Conservation (phyloP, 1,140 invertebrate species). For the Battus philenor region DNA sequence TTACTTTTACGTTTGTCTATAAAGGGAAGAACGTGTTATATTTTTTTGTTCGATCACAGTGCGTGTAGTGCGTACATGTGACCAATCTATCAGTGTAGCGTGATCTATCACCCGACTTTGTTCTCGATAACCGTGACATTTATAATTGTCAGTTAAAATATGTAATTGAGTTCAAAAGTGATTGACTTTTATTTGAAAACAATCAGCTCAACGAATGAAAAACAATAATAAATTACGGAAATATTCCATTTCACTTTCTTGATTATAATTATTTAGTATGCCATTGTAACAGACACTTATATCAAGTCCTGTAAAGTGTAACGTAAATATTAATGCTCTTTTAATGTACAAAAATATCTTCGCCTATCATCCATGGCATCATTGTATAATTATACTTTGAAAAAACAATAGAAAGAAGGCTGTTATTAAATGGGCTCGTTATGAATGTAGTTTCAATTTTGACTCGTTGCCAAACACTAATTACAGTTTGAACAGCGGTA, state of each 20-base stretch:
- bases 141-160: constrained; percentile 33
- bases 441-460: constrained; percentile 37
- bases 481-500: constrained; percentile 8
- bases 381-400: constrained; percentile 38
- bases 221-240: background rate
- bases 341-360: constrained; percentile 66
- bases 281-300: no score
- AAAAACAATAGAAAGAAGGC: constrained; percentile 40
- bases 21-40: no score
- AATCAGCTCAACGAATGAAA: no score
- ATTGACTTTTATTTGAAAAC: constrained; percentile 6
- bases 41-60: constrained; percentile 23
- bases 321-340: constrained; percentile 64
- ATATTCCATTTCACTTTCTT: no score
- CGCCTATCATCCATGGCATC: constrained; percentile 19
- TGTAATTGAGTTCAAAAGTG: constrained; percentile 9
- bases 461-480: constrained; percentile 24
- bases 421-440: constrained; percentile 30
- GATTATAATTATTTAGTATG: no score
- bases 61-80: constrained; percentile 47
- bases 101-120: constrained; percentile 54
- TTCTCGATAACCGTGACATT: constrained; percentile 49
- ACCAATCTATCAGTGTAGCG: constrained; percentile 49
- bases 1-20: no score
- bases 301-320: no score